Percentiles rank a stretch among this genome's conserved stretches.
These are phyloP conservation scores for Excalfactoria chinensis DNA, from an alignment of 2,113 vertebrate genomes.

Conservation along the genomic window DNA sequence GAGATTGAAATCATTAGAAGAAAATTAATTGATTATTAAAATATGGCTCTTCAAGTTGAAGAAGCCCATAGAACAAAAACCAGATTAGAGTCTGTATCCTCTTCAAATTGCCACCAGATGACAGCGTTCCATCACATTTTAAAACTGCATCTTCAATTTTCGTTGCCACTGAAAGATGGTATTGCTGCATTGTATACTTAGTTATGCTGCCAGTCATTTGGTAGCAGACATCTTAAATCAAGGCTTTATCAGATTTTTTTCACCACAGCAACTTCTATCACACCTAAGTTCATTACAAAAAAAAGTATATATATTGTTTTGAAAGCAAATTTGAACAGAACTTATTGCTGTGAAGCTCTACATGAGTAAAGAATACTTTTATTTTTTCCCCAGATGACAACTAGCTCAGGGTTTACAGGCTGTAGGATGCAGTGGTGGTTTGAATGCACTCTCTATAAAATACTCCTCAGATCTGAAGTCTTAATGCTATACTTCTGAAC, in stretches of 20 bases:
- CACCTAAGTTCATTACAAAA: background rate
- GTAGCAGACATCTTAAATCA: background rate
- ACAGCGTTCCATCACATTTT: constrained; percentile 40
- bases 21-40: background rate
- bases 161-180: background rate
- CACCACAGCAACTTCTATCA: background rate
- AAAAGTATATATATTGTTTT: background rate
- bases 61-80: background rate
- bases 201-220: background rate
- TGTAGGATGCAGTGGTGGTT: background rate
- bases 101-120: constrained; percentile 44
- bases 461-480: background rate
- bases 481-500: background rate
- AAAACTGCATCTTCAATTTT: background rate
- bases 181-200: background rate
- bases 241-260: background rate
- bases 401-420: background rate
- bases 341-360: background rate
- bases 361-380: background rate
- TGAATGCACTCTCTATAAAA: background rate
- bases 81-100: background rate
- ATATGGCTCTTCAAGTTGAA: background rate
- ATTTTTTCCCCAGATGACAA: background rate
- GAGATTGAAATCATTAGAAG: background rate
- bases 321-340: background rate